Conservation (phyloP, 2,888 invertebrate species). For the Zonitis immaculata region DNA sequence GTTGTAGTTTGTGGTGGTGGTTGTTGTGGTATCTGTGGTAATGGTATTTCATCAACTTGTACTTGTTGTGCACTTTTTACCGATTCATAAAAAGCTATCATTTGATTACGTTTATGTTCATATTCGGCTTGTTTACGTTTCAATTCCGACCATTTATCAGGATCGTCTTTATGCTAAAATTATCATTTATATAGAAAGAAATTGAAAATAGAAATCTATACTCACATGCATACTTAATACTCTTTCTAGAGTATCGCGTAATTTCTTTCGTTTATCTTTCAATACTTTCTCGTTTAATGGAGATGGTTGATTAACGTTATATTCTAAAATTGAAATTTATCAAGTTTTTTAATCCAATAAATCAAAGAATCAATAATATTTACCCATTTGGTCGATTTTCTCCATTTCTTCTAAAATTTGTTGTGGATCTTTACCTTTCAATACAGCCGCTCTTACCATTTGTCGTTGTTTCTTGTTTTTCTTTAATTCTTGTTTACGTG, state of each 20-base stretch:
- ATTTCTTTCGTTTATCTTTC: conserved; percentile 92
- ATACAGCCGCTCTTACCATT: conserved; percentile 91
- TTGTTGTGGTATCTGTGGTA: conserved; percentile 66
- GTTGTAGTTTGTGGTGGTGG: conserved; percentile 24
- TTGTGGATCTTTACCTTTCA: conserved; percentile 96
- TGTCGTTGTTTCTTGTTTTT: conserved; percentile 97
- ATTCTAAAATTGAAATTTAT: conserved; percentile 64
- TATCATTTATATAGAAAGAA: neutral
- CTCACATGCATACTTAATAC: conserved; percentile 94
- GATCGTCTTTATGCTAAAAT: conserved; percentile 89
- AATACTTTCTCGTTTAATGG: conserved; percentile 94
- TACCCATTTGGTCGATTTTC: conserved; percentile 98
- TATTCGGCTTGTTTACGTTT: conserved; percentile 88
- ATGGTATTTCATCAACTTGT: conserved; percentile 90
- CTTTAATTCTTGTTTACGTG: conserved; percentile 93
- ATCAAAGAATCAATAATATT: too few species aligned
- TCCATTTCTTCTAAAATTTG: conserved; percentile 94
- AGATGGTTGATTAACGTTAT: conserved; percentile 90
- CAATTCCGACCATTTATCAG: conserved; percentile 89
- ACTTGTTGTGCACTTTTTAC: conserved; percentile 94
- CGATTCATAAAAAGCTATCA: conserved; percentile 91
- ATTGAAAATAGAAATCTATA: conserved; percentile 41
- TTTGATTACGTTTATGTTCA: conserved; percentile 78
- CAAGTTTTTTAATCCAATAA: too few species aligned
- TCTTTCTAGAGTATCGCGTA: conserved; percentile 91